Evolutionary conservation across 1,140 invertebrate genomes (phyloP), one percentile per base, ranked within the genome.

Genomic region (Lerema accius): DNA sequence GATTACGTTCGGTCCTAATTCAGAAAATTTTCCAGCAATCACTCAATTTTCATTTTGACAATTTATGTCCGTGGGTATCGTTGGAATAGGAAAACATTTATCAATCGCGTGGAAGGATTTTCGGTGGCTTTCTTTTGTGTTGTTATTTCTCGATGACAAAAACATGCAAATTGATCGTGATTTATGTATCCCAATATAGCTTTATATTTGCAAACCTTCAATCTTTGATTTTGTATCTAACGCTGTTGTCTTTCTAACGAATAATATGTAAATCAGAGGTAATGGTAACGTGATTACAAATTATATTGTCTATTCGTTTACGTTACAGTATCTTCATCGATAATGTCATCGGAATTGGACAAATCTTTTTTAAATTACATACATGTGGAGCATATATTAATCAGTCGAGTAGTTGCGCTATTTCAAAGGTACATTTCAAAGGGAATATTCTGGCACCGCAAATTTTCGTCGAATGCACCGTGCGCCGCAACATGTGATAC

Each of bases 401-500:
- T 2, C 19, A 23, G 19, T 37, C 15, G 37, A 35, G 35, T 16
- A 4, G 11, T 5, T 14, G 15, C 28, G 11, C 28, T 9, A 2
- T 28, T 19, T 23, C 14, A 39, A 55, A 39, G 50, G 9, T 45
- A 17, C 19, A 19, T 43, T 3, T 43, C 53, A 45, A 58, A 58
- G 40, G 53, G 53, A 58, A 45, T 58, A 45, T 58, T 45, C 40
- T 11, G 40, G 4, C 23, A 45, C 40, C 53, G 53, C 40, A 58
- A 15, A 32, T 23, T 26, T 32, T 58, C 26, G 13, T 32, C 23
- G 23, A 43, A 32, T 58, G 53, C 53, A 56, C 7, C 40, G 53
- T 32, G 23, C 1, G 4, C 3, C 40, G 17, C 17, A 7, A 9
- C 28, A 9, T 32, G 43, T 19, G 17, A 11, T 5, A 43, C 28